Percentiles rank a stretch among this genome's conserved stretches.
Conservation (phyloP, 2,888 invertebrate species). For the Microctonus brassicae region DNA sequence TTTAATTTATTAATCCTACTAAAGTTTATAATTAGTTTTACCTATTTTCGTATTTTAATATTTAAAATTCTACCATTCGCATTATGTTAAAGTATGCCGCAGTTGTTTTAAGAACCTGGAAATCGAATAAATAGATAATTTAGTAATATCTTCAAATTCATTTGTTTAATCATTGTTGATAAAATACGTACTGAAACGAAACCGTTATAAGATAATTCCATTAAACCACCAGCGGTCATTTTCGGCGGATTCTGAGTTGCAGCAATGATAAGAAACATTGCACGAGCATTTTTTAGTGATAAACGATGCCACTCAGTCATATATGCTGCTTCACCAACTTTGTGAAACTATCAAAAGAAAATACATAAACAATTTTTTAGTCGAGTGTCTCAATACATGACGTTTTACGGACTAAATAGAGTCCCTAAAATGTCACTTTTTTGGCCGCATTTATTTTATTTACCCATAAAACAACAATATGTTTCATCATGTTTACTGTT, state of each 20-base stretch:
- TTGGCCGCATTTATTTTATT: too few relatives aligned
- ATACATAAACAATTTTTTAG: too few relatives aligned
- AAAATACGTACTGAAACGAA: slow-evolving; percentile 52
- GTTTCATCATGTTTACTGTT: too few relatives aligned
- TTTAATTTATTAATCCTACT: too few relatives aligned
- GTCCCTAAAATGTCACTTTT: too few relatives aligned
- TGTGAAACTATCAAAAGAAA: slow-evolving; percentile 44
- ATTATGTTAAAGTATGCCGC: slow-evolving; percentile 42
- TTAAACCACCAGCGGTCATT: slow-evolving; percentile 56
- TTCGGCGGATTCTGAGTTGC: slow-evolving; percentile 38
- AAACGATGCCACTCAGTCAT: slow-evolving; percentile 43
- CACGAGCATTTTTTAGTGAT: slow-evolving; percentile 25
- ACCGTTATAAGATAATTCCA: slow-evolving; percentile 49
- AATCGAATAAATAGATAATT: too few relatives aligned
- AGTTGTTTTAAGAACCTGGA: slow-evolving; percentile 38
- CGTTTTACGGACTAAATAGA: too few relatives aligned
- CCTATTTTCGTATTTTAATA: too few relatives aligned
- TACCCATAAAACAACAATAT: too few relatives aligned
- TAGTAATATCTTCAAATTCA: too few relatives aligned
- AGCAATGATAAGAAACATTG: slow-evolving; percentile 35
- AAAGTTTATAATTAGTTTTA: too few relatives aligned
- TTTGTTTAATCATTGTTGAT: neutral
- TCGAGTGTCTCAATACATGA: too few relatives aligned
- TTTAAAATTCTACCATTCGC: slow-evolving; percentile 27
- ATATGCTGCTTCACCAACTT: slow-evolving; percentile 50